Percentiles rank a stretch among this genome's conserved stretches.
Evolutionary conservation across 2,888 invertebrate species (phyloP).

Genomic region (Ectemnius cavifrons): DNA sequence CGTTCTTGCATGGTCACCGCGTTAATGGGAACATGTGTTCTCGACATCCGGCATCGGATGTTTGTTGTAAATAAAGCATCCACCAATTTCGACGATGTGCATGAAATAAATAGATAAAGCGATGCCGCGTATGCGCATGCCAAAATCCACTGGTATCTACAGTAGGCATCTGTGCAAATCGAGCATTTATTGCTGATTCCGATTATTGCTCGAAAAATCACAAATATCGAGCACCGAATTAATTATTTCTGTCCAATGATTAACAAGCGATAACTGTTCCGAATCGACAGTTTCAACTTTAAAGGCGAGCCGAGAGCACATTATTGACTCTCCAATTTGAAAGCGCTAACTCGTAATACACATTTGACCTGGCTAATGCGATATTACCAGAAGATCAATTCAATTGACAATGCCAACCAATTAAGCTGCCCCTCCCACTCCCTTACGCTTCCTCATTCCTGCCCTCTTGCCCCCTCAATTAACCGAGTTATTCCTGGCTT

Average conservation of each 20-base stretch:
- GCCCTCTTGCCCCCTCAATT: too few relatives aligned
- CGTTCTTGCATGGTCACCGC: conserved; percentile 6
- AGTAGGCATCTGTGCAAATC: too few relatives aligned
- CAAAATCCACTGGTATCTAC: not conserved
- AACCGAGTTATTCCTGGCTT: not conserved
- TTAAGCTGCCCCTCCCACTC: not conserved
- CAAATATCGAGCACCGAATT: too few relatives aligned
- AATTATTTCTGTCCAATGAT: too few relatives aligned
- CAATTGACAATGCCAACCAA: conserved; percentile 28
- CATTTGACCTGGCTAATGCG: conserved; percentile 24
- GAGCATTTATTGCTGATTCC: too few relatives aligned
- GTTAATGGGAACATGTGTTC: conserved; percentile 36
- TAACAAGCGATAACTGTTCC: too few relatives aligned
- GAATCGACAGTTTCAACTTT: too few relatives aligned
- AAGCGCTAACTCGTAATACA: conserved; percentile 37
- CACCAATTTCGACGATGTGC: too few relatives aligned
- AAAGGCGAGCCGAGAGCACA: conserved; percentile 1
- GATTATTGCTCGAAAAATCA: too few relatives aligned
- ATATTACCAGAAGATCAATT: conserved; percentile 53
- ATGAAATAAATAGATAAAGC: conserved; percentile 27
- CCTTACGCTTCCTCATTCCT: too few relatives aligned
- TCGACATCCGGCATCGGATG: conserved; percentile 19
- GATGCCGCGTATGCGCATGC: conserved; percentile 17
- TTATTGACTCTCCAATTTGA: conserved; percentile 50
- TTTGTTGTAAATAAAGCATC: conserved; percentile 34